Base-by-base conservation (phyloP, 2,888 invertebrate genomes). In the Stenchaetothrips biformis region DNA sequence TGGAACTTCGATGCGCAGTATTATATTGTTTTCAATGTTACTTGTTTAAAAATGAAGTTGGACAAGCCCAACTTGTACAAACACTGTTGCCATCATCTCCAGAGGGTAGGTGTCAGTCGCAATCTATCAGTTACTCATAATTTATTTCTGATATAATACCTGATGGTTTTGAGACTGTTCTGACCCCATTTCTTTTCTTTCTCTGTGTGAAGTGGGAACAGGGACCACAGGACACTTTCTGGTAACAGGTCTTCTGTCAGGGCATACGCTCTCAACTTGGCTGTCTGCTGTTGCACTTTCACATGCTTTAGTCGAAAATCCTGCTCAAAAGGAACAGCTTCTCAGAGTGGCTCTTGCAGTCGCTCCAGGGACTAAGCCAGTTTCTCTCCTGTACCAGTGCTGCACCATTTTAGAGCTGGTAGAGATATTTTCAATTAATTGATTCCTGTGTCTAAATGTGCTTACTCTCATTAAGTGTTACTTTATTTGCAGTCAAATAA, bases 1-100 rank as follows among this genome's bases (percentile, higher is more conserved):
- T 99, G 86, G 88, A 88, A 0, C 87, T 95, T 85, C 92, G 99
- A 82, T 97, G 97, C 86, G 95, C 99, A 0, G 97, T 99, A 2
- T 91, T 99, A 0, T 99, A 99, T 87, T 98, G 97, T 86, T 98
- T 99, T 87, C 94, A 99, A 88, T 97, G 97, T 86, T 99, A 95
- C 86, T 89, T 99, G 11, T 96, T 94, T 86, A 95, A 94, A 87
- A 99, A 99, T 87, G 95, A 96, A 86, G 90, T 92, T 48, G 95
- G 95, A 3, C 97, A 98, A 86, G 92, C 92, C 0, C 92, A 93
- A 83, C 91, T 99, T 2, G 93, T 99, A 0, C 95, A 96, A 85
- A 98, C 98, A 0, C 89, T 99, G 0, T 88, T 99, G 18, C 99
- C 99, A 0, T 94, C 95, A 1, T 91, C 94, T 48, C 90, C 93